Base-by-base conservation (phyloP, 2,888 invertebrate genomes). In the Coleophora flavipennella region DNA sequence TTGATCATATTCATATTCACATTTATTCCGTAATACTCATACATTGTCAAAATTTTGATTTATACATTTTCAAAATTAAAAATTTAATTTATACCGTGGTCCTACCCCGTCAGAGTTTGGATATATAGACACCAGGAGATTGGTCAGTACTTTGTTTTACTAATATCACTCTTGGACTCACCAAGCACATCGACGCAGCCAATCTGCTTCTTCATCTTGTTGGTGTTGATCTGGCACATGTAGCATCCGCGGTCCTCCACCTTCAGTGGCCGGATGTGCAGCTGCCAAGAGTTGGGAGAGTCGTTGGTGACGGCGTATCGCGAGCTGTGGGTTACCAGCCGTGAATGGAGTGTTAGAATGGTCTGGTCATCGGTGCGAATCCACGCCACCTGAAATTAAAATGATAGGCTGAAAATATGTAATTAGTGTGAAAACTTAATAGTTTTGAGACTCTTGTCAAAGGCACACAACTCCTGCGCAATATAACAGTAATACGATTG, bases 141-240 rank as follows among this genome's bases (percentile, higher is more conserved):
- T 20, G 90, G 88, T 8, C 89, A 89, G 70, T 92, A 91, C 62
- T 62, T 90, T 87, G 42, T n/a, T n/a, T n/a, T n/a, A n/a, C n/a
- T n/a, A n/a, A n/a, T n/a, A n/a, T n/a, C n/a, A n/a, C n/a, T n/a
- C n/a, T n/a, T n/a, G n/a, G n/a, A 29, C 29, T 29, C 11, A 92
- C 92, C 91, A 66, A 91, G 87, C 14, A 92, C 92, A 74, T 92
- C 92, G 39, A 92, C 88, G 66, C 92, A 92, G 39, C 92, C 92
- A 40, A 90, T 86, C 69, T 91, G 90, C 57, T 90, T 92, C 76
- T 90, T 91, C 92, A 92, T 92, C 41, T 89, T 88, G 47, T 85
- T 89, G 2, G 92, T 92, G 67, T 92, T 92, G 51, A 92, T 90
- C 75, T 92, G 92, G 62, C 92, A 92, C 91, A 92, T 92, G 70